These are phyloP conservation scores for Metallyticus violacea DNA, from an alignment of 2,888 invertebrate genomes.

Conservation along the genomic window DNA sequence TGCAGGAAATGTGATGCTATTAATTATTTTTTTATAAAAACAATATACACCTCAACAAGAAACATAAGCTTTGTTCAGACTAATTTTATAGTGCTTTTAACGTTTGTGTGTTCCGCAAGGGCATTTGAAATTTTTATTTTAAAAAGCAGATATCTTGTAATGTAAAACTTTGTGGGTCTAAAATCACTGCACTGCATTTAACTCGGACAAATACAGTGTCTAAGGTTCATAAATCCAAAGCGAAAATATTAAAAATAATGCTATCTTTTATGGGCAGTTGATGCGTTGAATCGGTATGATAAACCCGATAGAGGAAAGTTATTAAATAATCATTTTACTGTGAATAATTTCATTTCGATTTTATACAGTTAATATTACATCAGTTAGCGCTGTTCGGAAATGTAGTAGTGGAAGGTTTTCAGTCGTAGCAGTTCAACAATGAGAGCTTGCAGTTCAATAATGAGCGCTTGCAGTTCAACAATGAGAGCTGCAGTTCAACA, in stretches of 20 bases:
- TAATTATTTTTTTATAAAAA: background rate
- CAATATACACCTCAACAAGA: background rate
- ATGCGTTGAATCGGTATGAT: too few relatives aligned
- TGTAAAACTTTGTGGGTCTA: background rate
- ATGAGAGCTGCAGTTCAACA: too few relatives aligned
- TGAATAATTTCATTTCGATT: background rate
- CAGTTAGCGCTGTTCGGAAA: background rate
- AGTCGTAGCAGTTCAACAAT: too few relatives aligned
- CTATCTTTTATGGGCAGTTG: background rate
- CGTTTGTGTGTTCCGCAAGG: background rate
- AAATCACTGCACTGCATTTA: background rate
- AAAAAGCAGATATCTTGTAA: background rate
- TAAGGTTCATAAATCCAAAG: too few relatives aligned
- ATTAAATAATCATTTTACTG: background rate
- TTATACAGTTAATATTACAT: background rate
- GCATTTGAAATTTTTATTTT: background rate
- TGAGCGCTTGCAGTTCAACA: too few relatives aligned
- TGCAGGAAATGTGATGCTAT: background rate
- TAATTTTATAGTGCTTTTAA: background rate
- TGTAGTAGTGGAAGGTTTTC: background rate
- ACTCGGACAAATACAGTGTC: background rate
- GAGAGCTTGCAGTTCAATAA: too few relatives aligned
- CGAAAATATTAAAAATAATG: background rate
- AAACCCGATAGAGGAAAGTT: too few relatives aligned
- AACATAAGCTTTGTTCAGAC: background rate